A percentile compares a stretch with the other conserved stretches of the same genome.
These are phyloP conservation scores for Paguma larvata DNA, from an alignment of 2,797 vertebrate genomes.

Conservation along the genomic window DNA sequence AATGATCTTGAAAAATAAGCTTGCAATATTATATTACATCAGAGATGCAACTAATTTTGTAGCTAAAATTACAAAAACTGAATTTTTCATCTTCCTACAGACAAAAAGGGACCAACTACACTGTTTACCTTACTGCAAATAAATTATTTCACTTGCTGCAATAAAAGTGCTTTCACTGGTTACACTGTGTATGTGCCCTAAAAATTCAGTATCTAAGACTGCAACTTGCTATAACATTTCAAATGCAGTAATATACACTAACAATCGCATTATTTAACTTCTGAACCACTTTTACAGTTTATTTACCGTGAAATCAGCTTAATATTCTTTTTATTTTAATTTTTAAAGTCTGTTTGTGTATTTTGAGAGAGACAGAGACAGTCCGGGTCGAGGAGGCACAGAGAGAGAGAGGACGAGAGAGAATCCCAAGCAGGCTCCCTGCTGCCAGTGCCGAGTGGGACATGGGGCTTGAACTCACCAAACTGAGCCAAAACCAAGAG, in stretches of 20 bases:
- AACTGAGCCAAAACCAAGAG: too few relatives aligned
- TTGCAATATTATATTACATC: neutral
- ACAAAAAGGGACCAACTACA: constrained; percentile 50
- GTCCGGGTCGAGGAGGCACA: too few relatives aligned
- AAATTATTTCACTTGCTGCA: constrained; percentile 1
- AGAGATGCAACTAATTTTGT: constrained; percentile 26
- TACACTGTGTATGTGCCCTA: neutral
- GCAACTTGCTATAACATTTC: constrained; percentile 12
- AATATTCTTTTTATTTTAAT: neutral
- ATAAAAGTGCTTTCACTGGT: constrained; percentile 49
- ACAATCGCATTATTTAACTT: neutral
- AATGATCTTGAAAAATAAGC: constrained; percentile 36
- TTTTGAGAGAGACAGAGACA: too few relatives aligned
- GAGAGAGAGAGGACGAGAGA: too few relatives aligned
- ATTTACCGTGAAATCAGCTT: neutral
- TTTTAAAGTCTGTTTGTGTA: too few relatives aligned
- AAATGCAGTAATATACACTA: constrained; percentile 22
- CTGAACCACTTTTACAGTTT: neutral
- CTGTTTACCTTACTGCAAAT: constrained; percentile 13
- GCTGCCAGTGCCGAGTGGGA: too few relatives aligned
- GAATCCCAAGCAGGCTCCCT: too few relatives aligned
- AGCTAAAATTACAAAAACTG: constrained; percentile 41
- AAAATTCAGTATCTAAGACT: constrained; percentile 13
- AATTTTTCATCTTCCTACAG: neutral
- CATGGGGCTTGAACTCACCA: too few relatives aligned